Conservation (phyloP, 2,888 invertebrate genomes). For the Coleophora flavipennella region DNA sequence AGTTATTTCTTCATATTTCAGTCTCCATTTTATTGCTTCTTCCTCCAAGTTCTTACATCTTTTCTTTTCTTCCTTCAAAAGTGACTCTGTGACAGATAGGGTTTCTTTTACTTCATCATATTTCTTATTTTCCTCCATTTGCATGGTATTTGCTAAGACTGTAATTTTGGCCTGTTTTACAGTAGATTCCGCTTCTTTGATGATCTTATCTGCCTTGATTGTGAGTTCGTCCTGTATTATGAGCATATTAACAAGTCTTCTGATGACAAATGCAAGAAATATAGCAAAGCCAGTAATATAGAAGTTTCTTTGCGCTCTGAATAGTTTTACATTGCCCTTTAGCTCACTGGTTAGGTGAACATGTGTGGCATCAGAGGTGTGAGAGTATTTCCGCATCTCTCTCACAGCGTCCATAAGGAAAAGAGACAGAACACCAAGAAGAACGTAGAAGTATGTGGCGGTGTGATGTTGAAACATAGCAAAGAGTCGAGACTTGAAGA, state of each 20-base stretch:
- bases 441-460: conserved; percentile 77
- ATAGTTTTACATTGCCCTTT: conserved; percentile 79
- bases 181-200: conserved; percentile 79
- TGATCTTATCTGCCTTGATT: conserved; percentile 76
- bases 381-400: conserved; percentile 80
- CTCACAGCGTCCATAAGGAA: conserved; percentile 80
- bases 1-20: conserved; percentile 34
- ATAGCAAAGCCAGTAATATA: conserved; percentile 86
- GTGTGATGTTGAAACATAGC: conserved; percentile 75
- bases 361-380: conserved; percentile 46
- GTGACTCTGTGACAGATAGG: conserved; percentile 26
- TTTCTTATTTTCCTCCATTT: conserved; percentile 23
- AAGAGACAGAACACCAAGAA: conserved; percentile 71
- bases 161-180: conserved; percentile 50
- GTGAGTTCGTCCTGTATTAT: conserved; percentile 75
- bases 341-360: conserved; percentile 74
- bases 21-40: conserved; percentile 37
- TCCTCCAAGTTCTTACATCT: conserved; percentile 31
- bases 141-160: conserved; percentile 29
- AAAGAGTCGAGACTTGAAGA: conserved; percentile 82
- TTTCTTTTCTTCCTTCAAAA: conserved; percentile 31
- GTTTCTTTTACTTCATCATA: conserved; percentile 27
- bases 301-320: conserved; percentile 84
- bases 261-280: conserved; percentile 79
- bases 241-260: conserved; percentile 76